Percentiles rank a stretch among this genome's conserved stretches.
phyloP scores from a whole-genome alignment of 2,797 vertebrate species.

The Columba guinea region DNA sequence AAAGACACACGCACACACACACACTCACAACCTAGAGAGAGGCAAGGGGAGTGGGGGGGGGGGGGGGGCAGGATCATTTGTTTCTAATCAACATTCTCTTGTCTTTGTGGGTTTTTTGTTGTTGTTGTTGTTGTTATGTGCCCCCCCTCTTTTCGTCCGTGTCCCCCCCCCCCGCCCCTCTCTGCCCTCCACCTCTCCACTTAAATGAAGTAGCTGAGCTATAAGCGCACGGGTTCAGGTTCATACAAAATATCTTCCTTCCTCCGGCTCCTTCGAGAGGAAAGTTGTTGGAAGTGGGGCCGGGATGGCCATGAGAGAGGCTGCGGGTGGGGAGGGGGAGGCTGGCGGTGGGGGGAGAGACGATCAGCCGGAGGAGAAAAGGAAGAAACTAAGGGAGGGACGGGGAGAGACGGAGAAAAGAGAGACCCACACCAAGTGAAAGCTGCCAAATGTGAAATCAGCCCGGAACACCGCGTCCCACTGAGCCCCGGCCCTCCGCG shows the following conservation, averaged over 20 bases:
- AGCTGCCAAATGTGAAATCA: conserved; percentile 48
- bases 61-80: conserved; percentile 55
- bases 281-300: conserved; percentile 76
- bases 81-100: conserved; percentile 71
- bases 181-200: conserved; percentile 20
- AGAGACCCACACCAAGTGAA: conserved; percentile 4
- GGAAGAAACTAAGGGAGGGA: conserved; percentile 17
- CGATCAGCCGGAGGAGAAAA: background rate
- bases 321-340: background rate
- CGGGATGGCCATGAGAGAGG: background rate
- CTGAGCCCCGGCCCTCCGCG: background rate
- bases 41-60: background rate
- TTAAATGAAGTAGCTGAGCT: conserved; percentile 37
- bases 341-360: background rate
- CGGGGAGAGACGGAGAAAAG: background rate
- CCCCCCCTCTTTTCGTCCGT: background rate
- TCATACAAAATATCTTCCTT: conserved; percentile 61
- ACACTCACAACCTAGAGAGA: conserved; percentile 23
- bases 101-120: conserved; percentile 52
- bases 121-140: background rate
- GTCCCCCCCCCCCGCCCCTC: background rate
- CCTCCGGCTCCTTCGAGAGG: conserved; percentile 41
- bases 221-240: conserved; percentile 42
- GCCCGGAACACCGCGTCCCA: conserved; percentile 22
- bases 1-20: conserved; percentile 41